Evolutionary conservation across 1,140 invertebrate genomes (phyloP), one percentile per base, ranked within the genome.

Genomic region (Rhizoglyphus robini): DNA sequence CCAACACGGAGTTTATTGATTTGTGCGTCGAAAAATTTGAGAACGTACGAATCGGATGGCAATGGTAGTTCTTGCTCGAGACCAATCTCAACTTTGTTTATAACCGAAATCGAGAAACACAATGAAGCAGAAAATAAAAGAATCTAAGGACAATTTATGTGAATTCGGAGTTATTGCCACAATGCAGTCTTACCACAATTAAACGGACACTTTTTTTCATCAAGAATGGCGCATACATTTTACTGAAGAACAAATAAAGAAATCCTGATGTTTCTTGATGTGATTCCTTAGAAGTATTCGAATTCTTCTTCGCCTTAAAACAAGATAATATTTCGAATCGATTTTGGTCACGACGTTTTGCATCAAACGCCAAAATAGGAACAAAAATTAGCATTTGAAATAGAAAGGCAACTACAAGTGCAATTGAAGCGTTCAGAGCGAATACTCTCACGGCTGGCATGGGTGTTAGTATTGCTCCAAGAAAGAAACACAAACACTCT

Each of bases 361-460:
- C 87, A 75, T 99, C 96, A 29, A 97, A 74, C 1, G 91, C 82
- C 66, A 99, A 79, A 27, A 99, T 77, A 70, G 90, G 86, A 30
- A 99, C 84, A 74, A 99, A 99, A 75, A 90, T 92, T 0, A 95
- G 95, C 67, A 98, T 88, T 81, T 99, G 96, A 18, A 99, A 82
- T 25, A 98, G 68, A 75, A 99, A 98, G 76, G 99, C 92, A 54
- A 98, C 83, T 0, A 98, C 77, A 23, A 99, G 81, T n/a, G 96
- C 95, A 78, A 95, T 84, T 57, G 87, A 94, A 18, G 96, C 94
- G 75, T 97, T 98, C 5, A 99, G 78, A 49, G 94, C 93, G 78
- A 99, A 99, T 0, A 92, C 90, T 74, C 83, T 83, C 30, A 99
- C 94, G 0, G 95, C 96, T 11, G 96, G 96, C 95, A 99, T 98